Evolutionary conservation across 2,888 invertebrate genomes (phyloP).

Genomic region (Parelbella ahira): DNA sequence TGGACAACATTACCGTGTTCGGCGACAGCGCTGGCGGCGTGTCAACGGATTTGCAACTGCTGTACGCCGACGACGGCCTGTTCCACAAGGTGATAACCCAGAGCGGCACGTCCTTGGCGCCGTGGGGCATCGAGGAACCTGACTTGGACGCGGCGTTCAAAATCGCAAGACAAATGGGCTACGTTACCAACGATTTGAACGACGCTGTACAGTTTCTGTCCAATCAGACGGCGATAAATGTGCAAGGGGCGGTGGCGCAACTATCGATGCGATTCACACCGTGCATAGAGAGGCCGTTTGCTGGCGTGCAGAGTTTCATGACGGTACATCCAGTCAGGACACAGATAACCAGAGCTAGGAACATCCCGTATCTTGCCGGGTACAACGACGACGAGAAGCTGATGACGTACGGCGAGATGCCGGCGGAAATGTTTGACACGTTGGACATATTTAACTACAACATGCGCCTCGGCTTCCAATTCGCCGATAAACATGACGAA

Average conservation of each 20-base stretch:
- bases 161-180: slow-evolving; percentile 43
- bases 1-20: slow-evolving; percentile 46
- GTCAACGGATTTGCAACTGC: slow-evolving; percentile 47
- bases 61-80: slow-evolving; percentile 41
- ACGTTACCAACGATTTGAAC: slow-evolving; percentile 34
- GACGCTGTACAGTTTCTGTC: slow-evolving; percentile 47
- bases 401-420: slow-evolving; percentile 26
- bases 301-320: slow-evolving; percentile 43
- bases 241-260: slow-evolving; percentile 36
- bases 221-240: slow-evolving; percentile 31
- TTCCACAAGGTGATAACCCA: slow-evolving; percentile 50
- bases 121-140: slow-evolving; percentile 34
- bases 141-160: slow-evolving; percentile 38
- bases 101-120: slow-evolving; percentile 41
- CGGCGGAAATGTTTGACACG: slow-evolving; percentile 34
- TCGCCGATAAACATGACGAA: slow-evolving; percentile 20
- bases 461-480: slow-evolving; percentile 8
- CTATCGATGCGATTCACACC: slow-evolving; percentile 35
- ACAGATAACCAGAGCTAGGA: slow-evolving; percentile 39
- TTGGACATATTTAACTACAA: slow-evolving; percentile 26
- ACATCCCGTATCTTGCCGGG: slow-evolving; percentile 46
- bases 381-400: slow-evolving; percentile 46
- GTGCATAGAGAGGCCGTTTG: slow-evolving; percentile 48
- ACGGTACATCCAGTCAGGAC: slow-evolving; percentile 40
- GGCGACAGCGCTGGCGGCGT: slow-evolving; percentile 53